These are phyloP conservation scores for Triplophysa yarkandensis DNA, from an alignment of 2,797 vertebrate genomes.

Conservation along the genomic window DNA sequence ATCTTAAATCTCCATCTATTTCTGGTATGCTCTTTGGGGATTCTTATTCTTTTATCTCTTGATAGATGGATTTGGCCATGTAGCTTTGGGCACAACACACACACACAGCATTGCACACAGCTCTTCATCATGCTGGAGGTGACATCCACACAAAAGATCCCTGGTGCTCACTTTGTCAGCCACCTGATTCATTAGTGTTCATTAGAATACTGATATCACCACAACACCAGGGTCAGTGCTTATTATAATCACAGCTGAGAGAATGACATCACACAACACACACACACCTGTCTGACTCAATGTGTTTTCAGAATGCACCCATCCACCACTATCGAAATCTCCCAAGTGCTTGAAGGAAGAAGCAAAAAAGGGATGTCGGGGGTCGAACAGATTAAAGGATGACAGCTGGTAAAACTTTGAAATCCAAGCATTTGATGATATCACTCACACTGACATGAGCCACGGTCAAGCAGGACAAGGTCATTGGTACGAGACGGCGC, in stretches of 20 bases:
- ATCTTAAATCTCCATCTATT: slow-evolving; percentile 9
- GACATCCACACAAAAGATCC: slow-evolving; percentile 31
- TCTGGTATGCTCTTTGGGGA: neutral
- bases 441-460: slow-evolving; percentile 35
- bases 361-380: slow-evolving; percentile 9
- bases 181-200: slow-evolving; percentile 29
- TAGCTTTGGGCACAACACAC: slow-evolving; percentile 31
- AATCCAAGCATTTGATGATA: slow-evolving; percentile 45
- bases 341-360: slow-evolving; percentile 7
- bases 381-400: slow-evolving; percentile 26
- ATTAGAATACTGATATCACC: slow-evolving; percentile 34
- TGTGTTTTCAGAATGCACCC: no score
- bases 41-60: slow-evolving; percentile 29
- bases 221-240: slow-evolving; percentile 6
- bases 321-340: neutral
- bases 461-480: slow-evolving; percentile 43
- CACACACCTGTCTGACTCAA: slow-evolving; percentile 29
- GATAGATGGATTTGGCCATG: slow-evolving; percentile 22
- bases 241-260: slow-evolving; percentile 27
- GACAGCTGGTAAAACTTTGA: slow-evolving; percentile 41
- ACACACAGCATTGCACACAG: slow-evolving; percentile 9
- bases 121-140: slow-evolving; percentile 27
- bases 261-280: slow-evolving; percentile 3
- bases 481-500: slow-evolving; percentile 18
- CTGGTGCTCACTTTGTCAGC: slow-evolving; percentile 40